Evolutionary conservation across 2,113 vertebrate genomes (phyloP).

Genomic region (Echinops telfairi): DNA sequence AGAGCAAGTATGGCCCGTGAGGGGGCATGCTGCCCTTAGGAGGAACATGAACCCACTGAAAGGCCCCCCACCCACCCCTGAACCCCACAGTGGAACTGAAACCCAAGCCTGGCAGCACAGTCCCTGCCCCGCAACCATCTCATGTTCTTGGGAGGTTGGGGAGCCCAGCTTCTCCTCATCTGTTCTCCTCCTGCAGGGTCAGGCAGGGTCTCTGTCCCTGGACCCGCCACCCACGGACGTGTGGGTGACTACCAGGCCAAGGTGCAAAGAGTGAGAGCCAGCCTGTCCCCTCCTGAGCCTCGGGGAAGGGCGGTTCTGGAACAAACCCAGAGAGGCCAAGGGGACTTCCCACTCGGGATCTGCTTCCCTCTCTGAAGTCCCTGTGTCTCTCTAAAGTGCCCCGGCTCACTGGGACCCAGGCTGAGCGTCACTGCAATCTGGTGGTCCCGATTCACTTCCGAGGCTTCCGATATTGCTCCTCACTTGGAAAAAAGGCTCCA

Average conservation of each 20-base stretch:
- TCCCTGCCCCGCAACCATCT: too few species aligned
- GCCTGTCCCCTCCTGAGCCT: slow-evolving; percentile 3
- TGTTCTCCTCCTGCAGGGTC: neutral
- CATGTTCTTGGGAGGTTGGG: too few species aligned
- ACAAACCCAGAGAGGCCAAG: slow-evolving; percentile 38
- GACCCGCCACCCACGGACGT: neutral
- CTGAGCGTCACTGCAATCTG: slow-evolving; percentile 65
- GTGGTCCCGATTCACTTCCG: slow-evolving; percentile 57
- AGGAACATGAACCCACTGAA: too few species aligned
- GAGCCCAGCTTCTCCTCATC: neutral
- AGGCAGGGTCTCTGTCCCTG: neutral
- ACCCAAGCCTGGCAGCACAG: too few species aligned
- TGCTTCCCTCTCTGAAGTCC: slow-evolving; percentile 62
- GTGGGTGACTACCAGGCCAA: neutral
- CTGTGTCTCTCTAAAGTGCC: slow-evolving; percentile 60
- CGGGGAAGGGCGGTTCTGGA: slow-evolving; percentile 66
- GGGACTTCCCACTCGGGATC: slow-evolving; percentile 51
- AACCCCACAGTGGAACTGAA: too few species aligned
- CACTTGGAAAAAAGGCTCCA: slow-evolving; percentile 43
- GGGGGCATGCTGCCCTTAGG: too few species aligned
- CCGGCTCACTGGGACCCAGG: neutral
- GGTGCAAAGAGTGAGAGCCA: slow-evolving; percentile 44
- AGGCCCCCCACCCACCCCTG: too few species aligned
- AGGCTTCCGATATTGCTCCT: slow-evolving; percentile 36
- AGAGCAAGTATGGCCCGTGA: too few species aligned